Base-by-base conservation (phyloP, 2,888 invertebrate genomes). In the Euphydryas editha region DNA sequence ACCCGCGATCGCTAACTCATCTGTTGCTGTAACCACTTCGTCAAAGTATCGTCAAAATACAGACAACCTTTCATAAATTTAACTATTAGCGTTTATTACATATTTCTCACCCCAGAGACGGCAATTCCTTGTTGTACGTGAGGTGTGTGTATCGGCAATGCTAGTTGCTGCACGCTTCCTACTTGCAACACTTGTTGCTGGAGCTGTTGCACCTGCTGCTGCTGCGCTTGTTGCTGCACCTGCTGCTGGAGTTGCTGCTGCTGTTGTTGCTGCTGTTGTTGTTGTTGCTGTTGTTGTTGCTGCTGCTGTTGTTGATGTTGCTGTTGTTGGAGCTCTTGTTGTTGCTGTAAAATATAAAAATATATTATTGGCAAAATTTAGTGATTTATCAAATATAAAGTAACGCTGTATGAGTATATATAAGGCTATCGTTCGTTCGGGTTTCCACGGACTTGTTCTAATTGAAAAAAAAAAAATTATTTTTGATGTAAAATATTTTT, bases 151-250 rank as follows among this genome's bases (percentile, higher is more conserved):
- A 90, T 81, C 2, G 90, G 91, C 74, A 92, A 83, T 0, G 89
- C 81, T 0, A 92, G 83, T 72, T 92, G 92, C 71, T 90, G 92
- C 76, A 93, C 87, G 69, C 86, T 82, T 76, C 89, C 88, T 62
- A 92, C 91, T 69, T 90, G 90, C 80, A 91, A 68, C 81, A 90
- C 87, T 4, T 85, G 86, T 70, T 88, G 90, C 72, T 89, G 91
- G 75, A 83, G 75, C 24, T 75, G 77, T 13, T 81, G 82, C 15
- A 79, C 77, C 20, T 81, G 82, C 7, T 81, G 80, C 30, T 81
- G 83, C 49, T 77, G 74, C 3, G 77, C 78, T 4, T 80, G 83
- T 71, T 91, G 92, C 70, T 90, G 92, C 75, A 86, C 69, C 84
- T 82, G 76, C 87, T 90, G 90, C 80, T 91, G 68, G 79, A 90